Evolutionary conservation across 1,140 invertebrate species (phyloP), one percentile per base, ranked within the genome.

Genomic region (Mya arenaria): DNA sequence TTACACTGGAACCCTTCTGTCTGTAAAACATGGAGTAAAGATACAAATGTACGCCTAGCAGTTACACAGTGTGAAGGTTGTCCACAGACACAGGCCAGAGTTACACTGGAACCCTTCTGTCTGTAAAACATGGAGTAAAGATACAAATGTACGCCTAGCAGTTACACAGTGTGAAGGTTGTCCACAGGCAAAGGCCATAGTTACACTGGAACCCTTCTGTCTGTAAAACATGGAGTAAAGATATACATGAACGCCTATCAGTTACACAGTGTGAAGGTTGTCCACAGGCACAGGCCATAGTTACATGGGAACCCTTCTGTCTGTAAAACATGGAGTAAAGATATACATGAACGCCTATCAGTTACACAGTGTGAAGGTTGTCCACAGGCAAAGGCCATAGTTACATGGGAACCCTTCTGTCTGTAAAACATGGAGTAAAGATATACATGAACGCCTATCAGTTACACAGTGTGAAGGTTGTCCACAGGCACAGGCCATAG

Each of bases 401-500:
- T n/a, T n/a, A n/a, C n/a, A n/a, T n/a, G n/a, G n/a, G n/a, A n/a
- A n/a, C n/a, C n/a, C n/a, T n/a, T n/a, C n/a, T n/a, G n/a, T n/a
- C n/a, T n/a, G n/a, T n/a, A n/a, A n/a, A n/a, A n/a, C n/a, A n/a
- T n/a, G n/a, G n/a, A n/a, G n/a, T n/a, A n/a, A n/a, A n/a, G n/a
- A n/a, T n/a, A n/a, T n/a, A n/a, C n/a, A n/a, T n/a, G n/a, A n/a
- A n/a, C n/a, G n/a, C n/a, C n/a, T 23, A 60, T n/a, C 28, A 60
- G 28, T n/a, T 8, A n/a, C 88, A 90, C 0, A 19, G 23, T 1
- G 44, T 36, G 8, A 23, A 72, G n/a, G 62, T 66, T 4, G 74
- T 84, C 89, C 89, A 90, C 25, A 88, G 65, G 84, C 89, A 90
- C 34, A 88, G 39, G 4, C 85, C n/a, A n/a, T n/a, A n/a, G n/a